Percentiles rank a stretch among this genome's conserved stretches.
Evolutionary conservation across 1,140 invertebrate species (phyloP).

Genomic region (Macrosteles quadrilineatus): DNA sequence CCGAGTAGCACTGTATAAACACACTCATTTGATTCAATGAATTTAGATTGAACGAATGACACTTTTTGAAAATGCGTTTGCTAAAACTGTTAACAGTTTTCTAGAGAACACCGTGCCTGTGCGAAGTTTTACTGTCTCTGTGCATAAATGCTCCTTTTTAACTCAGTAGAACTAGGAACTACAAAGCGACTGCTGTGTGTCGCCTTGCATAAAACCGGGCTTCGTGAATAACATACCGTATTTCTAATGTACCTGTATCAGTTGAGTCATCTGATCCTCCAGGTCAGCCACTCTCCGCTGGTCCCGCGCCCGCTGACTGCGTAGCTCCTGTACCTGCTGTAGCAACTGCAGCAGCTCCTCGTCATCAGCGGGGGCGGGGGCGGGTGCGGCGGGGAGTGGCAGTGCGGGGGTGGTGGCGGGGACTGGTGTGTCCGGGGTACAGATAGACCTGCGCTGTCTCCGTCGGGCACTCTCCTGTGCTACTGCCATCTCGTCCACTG

Average conservation of each 20-base stretch:
- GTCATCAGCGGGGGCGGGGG: constrained; percentile 35
- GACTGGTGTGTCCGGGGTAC: constrained; percentile 24
- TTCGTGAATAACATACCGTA: too few relatives aligned
- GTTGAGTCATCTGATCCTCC: constrained; percentile 71
- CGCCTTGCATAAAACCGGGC: too few relatives aligned
- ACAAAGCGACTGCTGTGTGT: too few relatives aligned
- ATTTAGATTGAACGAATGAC: too few relatives aligned
- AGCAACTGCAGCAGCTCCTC: constrained; percentile 57
- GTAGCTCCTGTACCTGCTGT: constrained; percentile 66
- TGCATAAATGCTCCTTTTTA: too few relatives aligned
- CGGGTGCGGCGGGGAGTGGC: constrained; percentile 38
- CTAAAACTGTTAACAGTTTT: too few relatives aligned
- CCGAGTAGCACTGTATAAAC: too few relatives aligned
- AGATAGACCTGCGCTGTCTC: constrained; percentile 19
- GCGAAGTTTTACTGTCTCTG: too few relatives aligned
- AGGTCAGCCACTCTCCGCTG: constrained; percentile 71
- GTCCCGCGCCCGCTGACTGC: constrained; percentile 68
- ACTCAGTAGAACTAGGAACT: too few relatives aligned
- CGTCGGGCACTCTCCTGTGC: neutral
- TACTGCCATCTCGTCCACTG: constrained; percentile 28
- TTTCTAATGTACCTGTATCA: constrained; percentile 62
- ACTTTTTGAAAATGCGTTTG: too few relatives aligned
- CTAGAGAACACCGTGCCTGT: too few relatives aligned
- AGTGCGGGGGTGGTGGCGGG: neutral
- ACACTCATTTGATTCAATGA: too few relatives aligned